A percentile compares a stretch with the other conserved stretches of the same genome.
Evolutionary conservation across 2,797 vertebrate species (phyloP).

Genomic region (Pseudopleuronectes americanus): DNA sequence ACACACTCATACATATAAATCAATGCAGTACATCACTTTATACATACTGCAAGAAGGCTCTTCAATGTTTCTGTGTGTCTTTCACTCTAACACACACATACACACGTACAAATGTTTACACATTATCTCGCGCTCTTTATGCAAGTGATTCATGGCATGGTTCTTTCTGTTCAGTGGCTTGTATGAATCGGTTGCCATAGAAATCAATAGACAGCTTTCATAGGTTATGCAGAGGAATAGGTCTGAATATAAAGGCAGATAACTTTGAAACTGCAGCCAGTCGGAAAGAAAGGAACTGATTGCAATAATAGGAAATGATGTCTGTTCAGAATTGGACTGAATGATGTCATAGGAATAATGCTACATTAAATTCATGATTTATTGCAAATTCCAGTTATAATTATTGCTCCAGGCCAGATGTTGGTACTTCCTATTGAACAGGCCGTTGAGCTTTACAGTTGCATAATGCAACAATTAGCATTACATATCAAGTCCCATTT

Average conservation of each 20-base stretch:
- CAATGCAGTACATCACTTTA: not conserved
- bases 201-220: conserved; percentile 58
- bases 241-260: conserved; percentile 41
- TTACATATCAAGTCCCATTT: no score
- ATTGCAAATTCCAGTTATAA: conserved; percentile 15
- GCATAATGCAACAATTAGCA: no score
- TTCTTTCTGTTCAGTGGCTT: conserved; percentile 38
- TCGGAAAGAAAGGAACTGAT: no score
- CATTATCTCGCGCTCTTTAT: conserved; percentile 1
- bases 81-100: not conserved
- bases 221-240: conserved; percentile 44
- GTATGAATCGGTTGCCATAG: conserved; percentile 62
- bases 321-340: conserved; percentile 22
- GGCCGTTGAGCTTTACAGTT: no score
- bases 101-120: conserved; percentile 20
- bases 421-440: no score
- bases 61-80: not conserved
- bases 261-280: conserved; percentile 10
- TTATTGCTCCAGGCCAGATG: conserved; percentile 1
- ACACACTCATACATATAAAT: conserved; percentile 28
- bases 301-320: conserved; percentile 32
- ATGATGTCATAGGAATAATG: conserved; percentile 8
- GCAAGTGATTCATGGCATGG: conserved; percentile 22
- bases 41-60: conserved; percentile 9
- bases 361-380: conserved; percentile 20